Conservation (phyloP, 2,888 invertebrate species). For the Pristionchus arcanus region DNA sequence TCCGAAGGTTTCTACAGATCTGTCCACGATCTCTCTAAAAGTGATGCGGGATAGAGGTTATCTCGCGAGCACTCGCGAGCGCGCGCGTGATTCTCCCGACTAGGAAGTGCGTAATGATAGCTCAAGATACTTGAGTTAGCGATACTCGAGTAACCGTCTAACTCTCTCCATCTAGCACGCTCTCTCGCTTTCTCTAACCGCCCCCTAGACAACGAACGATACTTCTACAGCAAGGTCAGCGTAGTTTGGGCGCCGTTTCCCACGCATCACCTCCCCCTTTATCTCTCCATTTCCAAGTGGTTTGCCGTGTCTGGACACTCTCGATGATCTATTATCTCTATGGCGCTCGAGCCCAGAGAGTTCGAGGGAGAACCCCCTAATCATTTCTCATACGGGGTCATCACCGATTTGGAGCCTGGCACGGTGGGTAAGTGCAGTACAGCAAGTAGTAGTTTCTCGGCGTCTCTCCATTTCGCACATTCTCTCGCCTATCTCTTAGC, state of each 20-base stretch:
- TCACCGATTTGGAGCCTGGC: conserved; percentile 24
- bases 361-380: neutral
- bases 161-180: neutral
- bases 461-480: no score
- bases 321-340: neutral
- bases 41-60: no score
- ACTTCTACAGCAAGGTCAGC: neutral
- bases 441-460: no score
- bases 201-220: neutral
- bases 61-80: neutral
- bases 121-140: neutral
- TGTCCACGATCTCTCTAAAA: no score
- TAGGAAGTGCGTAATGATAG: neutral
- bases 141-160: neutral
- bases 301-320: neutral
- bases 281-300: neutral
- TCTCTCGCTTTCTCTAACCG: no score
- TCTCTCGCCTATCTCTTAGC: no score
- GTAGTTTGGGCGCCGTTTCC: neutral
- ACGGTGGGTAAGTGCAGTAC: conserved; percentile 15
- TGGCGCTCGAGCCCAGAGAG: neutral
- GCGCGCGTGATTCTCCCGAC: neutral
- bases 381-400: conserved; percentile 30
- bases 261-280: neutral
- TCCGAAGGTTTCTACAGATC: no score